phyloP scores from a whole-genome alignment of 1,140 invertebrate species.

The Pachypsylla venusta region DNA sequence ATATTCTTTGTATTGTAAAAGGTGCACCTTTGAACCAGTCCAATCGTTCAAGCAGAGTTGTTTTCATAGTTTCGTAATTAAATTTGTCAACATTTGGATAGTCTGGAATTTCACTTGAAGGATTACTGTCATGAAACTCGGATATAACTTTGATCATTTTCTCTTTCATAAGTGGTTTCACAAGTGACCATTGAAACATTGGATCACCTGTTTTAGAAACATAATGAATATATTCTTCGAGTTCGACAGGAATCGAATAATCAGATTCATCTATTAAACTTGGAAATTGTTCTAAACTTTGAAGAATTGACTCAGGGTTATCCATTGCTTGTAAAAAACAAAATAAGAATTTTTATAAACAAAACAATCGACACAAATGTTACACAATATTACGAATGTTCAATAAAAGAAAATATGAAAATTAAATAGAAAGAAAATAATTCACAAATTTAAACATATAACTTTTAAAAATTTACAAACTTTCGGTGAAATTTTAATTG shows the following conservation, averaged over 20 bases:
- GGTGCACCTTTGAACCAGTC: constrained; percentile 77
- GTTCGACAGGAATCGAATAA: constrained; percentile 55
- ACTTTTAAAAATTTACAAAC: no score
- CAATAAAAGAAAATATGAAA: no score
- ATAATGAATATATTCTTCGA: constrained; percentile 79
- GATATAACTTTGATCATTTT: constrained; percentile 74
- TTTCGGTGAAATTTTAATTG: no score
- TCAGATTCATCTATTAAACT: constrained; percentile 57
- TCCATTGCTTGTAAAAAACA: no score
- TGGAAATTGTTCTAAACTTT: constrained; percentile 67
- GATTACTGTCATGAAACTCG: constrained; percentile 66
- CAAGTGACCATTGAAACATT: constrained; percentile 76
- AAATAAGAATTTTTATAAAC: no score
- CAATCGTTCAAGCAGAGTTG: constrained; percentile 62
- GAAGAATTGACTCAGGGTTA: constrained; percentile 68
- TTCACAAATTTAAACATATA: no score
- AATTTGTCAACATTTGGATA: constrained; percentile 83
- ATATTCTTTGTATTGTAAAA: constrained; percentile 90
- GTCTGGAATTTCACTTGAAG: constrained; percentile 52
- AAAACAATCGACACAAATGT: no score
- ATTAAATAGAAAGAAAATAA: no score
- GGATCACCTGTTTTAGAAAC: constrained; percentile 90
- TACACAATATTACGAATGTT: no score
- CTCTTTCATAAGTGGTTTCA: constrained; percentile 74
- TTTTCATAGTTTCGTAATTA: constrained; percentile 78